phyloP scores from a whole-genome alignment of 2,797 vertebrate genomes.

The Rhinichthys osculus region DNA sequence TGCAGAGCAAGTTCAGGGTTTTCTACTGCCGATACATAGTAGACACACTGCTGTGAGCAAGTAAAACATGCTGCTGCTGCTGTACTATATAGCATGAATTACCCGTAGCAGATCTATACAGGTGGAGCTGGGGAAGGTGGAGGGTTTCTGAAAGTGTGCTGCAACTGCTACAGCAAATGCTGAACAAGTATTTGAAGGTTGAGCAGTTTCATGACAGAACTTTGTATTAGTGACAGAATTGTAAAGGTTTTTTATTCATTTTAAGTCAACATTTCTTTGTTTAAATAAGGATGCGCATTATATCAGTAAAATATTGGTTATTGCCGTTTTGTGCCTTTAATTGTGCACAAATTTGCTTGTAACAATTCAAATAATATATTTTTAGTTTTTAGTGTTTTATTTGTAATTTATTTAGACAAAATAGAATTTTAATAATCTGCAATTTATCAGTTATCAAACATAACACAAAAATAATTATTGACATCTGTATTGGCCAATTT shows the following conservation, averaged over 20 bases:
- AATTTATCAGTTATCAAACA: neutral
- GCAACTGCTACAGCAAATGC: too few species aligned
- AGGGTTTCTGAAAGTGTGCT: too few species aligned
- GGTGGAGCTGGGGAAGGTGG: too few species aligned
- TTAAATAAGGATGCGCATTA: neutral
- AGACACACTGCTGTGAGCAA: too few species aligned
- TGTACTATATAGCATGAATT: too few species aligned
- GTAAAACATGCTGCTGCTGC: too few species aligned
- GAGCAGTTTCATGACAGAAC: too few species aligned
- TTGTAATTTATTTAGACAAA: neutral
- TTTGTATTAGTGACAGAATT: neutral
- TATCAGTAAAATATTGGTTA: neutral
- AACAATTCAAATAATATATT: too few species aligned
- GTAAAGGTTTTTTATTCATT: neutral
- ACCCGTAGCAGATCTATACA: too few species aligned
- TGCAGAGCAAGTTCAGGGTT: too few species aligned
- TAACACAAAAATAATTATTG: neutral
- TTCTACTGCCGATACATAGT: too few species aligned
- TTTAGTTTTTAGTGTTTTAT: neutral
- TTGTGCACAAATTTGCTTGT: neutral
- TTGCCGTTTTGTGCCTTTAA: neutral
- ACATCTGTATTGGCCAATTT: neutral
- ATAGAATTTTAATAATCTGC: neutral
- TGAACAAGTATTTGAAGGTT: too few species aligned
- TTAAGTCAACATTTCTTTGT: neutral